Evolutionary conservation across 1,140 invertebrate genomes (phyloP), one percentile per base, ranked within the genome.

Genomic region (Lethrus apterus): DNA sequence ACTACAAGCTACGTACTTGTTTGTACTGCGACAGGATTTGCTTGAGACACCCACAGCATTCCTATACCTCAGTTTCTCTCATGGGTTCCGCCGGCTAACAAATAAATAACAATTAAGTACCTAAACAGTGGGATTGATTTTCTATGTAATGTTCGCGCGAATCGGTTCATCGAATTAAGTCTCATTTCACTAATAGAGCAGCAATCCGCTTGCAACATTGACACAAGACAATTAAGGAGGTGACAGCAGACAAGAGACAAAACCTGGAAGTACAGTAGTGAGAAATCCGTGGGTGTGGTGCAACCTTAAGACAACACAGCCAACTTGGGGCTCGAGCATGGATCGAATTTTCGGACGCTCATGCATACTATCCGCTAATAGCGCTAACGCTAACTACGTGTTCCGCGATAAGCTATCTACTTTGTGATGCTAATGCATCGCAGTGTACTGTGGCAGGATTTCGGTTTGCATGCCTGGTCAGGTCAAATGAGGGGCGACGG

Each of bases 41-140:
- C 62, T 64, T 60, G 58, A 63, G 47, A 61, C 57, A 60, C 62
- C 60, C 60, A 64, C 58, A 57, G 58, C 56, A 51, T 60, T 51
- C 69, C 72, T 74, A 74, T 67, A 74, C 72, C 66, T 73, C 70
- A 76, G 78, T 80, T 76, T 80, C 78, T 77, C 76, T 76, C 72
- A 80, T 79, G 70, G 76, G 76, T 77, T 80, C 78, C 71, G 78
- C 76, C 74, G 77, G 78, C 78, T 80, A 77, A 74, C 69, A 76
- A 78, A 69, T 60, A 70, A 60, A 53, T 53, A 19, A 48, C 47
- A 48, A 43, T 51, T 52, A 55, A 55, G 42, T 52, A 55, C 49
- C 46, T 44, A 38, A 30, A 41, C 24, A 41, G 14, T n/a, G 20
- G 38, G 24, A 18, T 41, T 20, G n/a, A 36, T 36, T 13, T 36